Percentiles rank a stretch among this genome's conserved stretches.
Evolutionary conservation across 64 coral and sea anemone species (phyloP).

Genomic region (Platygyra sinensis): DNA sequence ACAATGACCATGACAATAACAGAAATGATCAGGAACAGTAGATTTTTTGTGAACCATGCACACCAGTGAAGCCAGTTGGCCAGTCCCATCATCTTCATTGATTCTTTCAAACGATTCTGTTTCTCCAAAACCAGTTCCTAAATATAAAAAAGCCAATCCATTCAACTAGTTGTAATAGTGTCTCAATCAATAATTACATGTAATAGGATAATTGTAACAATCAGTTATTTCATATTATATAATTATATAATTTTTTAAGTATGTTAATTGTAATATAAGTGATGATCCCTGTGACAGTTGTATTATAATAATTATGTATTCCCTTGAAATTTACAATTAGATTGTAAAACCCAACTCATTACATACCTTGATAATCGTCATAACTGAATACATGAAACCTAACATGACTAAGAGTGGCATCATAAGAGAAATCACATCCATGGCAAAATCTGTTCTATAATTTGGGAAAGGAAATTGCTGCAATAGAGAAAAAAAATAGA

Average conservation of each 20-base stretch:
- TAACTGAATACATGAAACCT: slow-evolving; percentile 25
- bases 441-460: neutral
- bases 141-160: too few relatives aligned
- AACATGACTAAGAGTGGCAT: slow-evolving; percentile 19
- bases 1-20: neutral
- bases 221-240: too few relatives aligned
- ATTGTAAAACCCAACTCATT: neutral
- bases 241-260: too few relatives aligned
- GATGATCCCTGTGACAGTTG: too few relatives aligned
- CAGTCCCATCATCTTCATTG: slow-evolving; percentile 99
- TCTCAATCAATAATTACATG: too few relatives aligned
- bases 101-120: slow-evolving; percentile 93
- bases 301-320: too few relatives aligned
- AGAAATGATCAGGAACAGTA: slow-evolving; percentile 58
- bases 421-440: neutral
- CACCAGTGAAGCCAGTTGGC: slow-evolving; percentile 96
- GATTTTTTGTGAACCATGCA: slow-evolving; percentile 85
- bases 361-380: slow-evolving; percentile 21
- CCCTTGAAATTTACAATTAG: too few relatives aligned
- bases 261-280: too few relatives aligned
- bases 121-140: slow-evolving; percentile 97
- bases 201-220: too few relatives aligned
- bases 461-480: neutral
- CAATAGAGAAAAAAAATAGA: neutral
- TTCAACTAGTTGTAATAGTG: too few relatives aligned